These are phyloP conservation scores for Pentalonia nigronervosa DNA, from an alignment of 1,140 invertebrate genomes.

Conservation along the genomic window DNA sequence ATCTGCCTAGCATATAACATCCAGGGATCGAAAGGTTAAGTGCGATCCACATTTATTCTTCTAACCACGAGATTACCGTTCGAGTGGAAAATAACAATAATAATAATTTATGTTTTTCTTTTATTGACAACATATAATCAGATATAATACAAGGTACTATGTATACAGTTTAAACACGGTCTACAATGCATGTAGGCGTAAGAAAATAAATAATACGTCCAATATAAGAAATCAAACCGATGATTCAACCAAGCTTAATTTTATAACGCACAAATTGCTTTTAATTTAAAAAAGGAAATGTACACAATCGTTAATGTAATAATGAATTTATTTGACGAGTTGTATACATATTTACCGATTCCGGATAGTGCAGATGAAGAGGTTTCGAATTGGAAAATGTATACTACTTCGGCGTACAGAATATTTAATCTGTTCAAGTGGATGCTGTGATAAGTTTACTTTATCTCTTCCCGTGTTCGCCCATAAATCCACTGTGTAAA, in stretches of 20 bases:
- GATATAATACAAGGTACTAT: not conserved
- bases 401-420: not conserved
- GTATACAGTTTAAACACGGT: not conserved
- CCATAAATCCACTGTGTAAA: not conserved
- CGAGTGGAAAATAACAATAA: not conserved
- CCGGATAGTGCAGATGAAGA: not conserved
- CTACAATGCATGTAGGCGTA: not conserved
- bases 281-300: not conserved
- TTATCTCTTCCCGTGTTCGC: not conserved
- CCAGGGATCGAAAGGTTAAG: conserved; percentile 5
- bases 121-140: not conserved
- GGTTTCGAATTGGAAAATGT: not conserved
- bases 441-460: not conserved
- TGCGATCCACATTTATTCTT: not conserved
- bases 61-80: not conserved
- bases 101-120: not conserved
- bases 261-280: not conserved
- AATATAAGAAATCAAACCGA: not conserved
- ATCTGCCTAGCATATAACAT: not conserved
- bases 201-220: not conserved
- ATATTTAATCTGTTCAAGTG: not conserved
- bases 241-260: not conserved
- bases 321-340: not conserved
- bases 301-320: not conserved
- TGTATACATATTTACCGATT: not conserved